Base-by-base conservation (phyloP, 2,888 invertebrate genomes). In the Scaptomyza cyrtandrae region DNA sequence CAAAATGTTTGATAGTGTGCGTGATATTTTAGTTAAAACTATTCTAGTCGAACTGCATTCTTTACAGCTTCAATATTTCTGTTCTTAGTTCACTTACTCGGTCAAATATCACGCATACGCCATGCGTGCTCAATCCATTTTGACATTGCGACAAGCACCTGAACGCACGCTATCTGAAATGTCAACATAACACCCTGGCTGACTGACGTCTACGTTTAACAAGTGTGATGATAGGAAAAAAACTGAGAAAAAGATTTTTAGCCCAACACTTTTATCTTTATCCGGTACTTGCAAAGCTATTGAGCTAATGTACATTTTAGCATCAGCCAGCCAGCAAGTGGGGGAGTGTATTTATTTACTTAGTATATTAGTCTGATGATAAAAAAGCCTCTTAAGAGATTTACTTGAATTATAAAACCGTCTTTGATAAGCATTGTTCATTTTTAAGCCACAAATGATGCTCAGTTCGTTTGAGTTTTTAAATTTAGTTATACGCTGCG, bases 351-450 rank as follows among this genome's bases (percentile, higher is more conserved):
- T 55, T 55, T 70, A 62, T 71, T 41, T 56, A 59, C 55, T 39
- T 37, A 41, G 31, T 46, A 64, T 49, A 67, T 61, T 48, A 75
- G 64, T 71, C 60, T 67, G 53, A 37, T 59, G 59, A 76, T 54
- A 68, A 76, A 70, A 64, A 46, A 50, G 29, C 59, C 19, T 31
- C 35, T 70, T 63, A 82, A 70, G 62, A 63, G 75, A 85, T 74
- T 84, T 78, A 63, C 45, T 60, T 78, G 71, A 75, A 68, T 73
- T 86, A 75, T 73, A 73, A 64, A 57, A 54, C 63, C 50, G 57
- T 54, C 37, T 50, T 44, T 67, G 70, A 86, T 78, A 86, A 69
- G 68, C 63, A 14, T 19, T 50, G 35, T 49, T 67, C 58, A 72
- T 73, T 55, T 61, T 44, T 59, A 62, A 44, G 14, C 39, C 49